Percentiles rank a stretch among this genome's conserved stretches.
These are phyloP conservation scores for Aldabrachelys gigantea DNA, from an alignment of 2,113 vertebrate species.

Conservation along the genomic window DNA sequence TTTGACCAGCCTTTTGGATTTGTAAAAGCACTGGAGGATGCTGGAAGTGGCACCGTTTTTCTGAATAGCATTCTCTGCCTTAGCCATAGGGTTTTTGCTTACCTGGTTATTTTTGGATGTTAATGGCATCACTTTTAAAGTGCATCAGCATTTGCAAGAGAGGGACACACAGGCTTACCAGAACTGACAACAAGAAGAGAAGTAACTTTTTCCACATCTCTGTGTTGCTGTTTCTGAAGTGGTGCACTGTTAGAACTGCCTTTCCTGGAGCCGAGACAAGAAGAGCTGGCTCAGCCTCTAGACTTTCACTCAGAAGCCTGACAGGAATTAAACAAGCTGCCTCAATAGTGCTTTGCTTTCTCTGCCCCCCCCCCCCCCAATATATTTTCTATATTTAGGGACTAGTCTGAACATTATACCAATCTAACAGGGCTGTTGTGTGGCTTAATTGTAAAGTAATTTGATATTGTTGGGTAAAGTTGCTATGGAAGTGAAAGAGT, in stretches of 20 bases:
- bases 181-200: slow-evolving; percentile 3
- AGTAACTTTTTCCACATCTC: slow-evolving; percentile 38
- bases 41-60: not conserved
- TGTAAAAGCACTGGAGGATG: not conserved
- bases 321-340: slow-evolving; percentile 18
- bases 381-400: not conserved
- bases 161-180: not conserved
- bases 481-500: not conserved
- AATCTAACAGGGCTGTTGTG: not conserved
- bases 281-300: slow-evolving; percentile 34
- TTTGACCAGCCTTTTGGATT: not conserved
- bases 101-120: not conserved
- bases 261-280: slow-evolving; percentile 44
- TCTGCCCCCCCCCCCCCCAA: slow-evolving; percentile 1
- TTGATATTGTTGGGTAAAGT: not conserved
- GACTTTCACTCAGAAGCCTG: slow-evolving; percentile 51
- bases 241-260: slow-evolving; percentile 21
- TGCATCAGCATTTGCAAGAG: not conserved
- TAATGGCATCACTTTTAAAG: not conserved
- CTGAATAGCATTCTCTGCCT: not conserved
- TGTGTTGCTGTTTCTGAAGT: slow-evolving; percentile 58
- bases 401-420: not conserved
- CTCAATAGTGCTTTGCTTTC: slow-evolving; percentile 23
- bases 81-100: not conserved
- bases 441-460: not conserved